Evolutionary conservation across 2,113 vertebrate species (phyloP), one percentile per base, ranked within the genome.

Genomic region (Heterocephalus glaber): DNA sequence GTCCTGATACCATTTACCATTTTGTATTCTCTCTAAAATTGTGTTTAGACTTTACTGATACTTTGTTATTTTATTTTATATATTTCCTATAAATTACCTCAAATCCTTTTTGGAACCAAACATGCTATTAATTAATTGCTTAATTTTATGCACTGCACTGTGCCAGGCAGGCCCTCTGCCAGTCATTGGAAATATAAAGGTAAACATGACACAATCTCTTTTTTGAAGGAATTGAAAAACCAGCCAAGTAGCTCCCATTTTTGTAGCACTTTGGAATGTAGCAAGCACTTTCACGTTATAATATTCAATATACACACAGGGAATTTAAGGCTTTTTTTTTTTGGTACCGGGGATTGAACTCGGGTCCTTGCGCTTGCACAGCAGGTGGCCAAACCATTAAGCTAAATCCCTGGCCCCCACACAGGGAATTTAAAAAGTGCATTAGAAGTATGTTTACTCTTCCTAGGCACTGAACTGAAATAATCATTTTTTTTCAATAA

Each of bases 71-170:
- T 82, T 86, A 81, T 14, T 95, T 60, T 90, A 89, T 96, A 28
- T 82, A 86, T 72, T 94, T 93, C 28, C 86, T 87, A 30, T 82
- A 85, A 95, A 87, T 47, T 66, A 96, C 79, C 66, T 81, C 82
- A 93, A 94, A 94, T 95, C 76, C 58, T 92, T 96, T 96, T 83
- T 89, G 85, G 87, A 94, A 96, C 74, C 35, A 97, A 93, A 89
- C 61, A 89, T 90, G 80, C 63, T 92, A 90, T 96, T 98, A 97
- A 97, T 96, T 97, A 97, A 95, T 98, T 97, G 86, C 89, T 94
- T 95, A 96, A 96, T 97, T 98, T 65, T 86, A n/a, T 93, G 84
- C 76, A 96, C 93, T 97, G 89, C 60, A 85, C 44, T 85, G 44
- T 96, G 84, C 63, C 92, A 93, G 90, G 92, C 92, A 93, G 90